Conservation (phyloP, 2,888 invertebrate genomes). For the Chloroclysta siterata region DNA sequence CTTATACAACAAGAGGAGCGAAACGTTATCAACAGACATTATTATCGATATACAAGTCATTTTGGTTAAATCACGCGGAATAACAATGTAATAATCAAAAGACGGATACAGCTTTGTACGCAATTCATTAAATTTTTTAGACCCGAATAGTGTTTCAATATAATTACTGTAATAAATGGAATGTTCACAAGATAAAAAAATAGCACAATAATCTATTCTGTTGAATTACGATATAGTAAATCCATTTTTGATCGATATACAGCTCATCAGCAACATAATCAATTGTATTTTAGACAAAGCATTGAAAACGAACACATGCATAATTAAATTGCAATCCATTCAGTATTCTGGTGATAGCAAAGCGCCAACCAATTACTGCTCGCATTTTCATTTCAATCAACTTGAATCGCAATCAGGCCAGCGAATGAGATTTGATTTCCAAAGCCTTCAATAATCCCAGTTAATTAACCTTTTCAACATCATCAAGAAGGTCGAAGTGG, state of each 20-base stretch:
- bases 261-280: conserved; percentile 46
- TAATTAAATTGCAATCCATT: conserved; percentile 31
- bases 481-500: conserved; percentile 14
- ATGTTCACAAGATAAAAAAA: not conserved
- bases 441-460: conserved; percentile 28
- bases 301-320: conserved; percentile 34
- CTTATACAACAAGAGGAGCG: too few relatives aligned
- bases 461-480: conserved; percentile 36
- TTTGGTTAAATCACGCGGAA: not conserved
- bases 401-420: conserved; percentile 29
- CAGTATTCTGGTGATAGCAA: conserved; percentile 23
- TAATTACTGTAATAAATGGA: not conserved
- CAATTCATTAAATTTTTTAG: too few relatives aligned
- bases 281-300: conserved; percentile 52
- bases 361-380: conserved; percentile 29
- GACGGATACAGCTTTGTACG: not conserved
- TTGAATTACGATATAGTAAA: conserved; percentile 3
- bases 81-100: not conserved
- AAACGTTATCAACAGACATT: not conserved
- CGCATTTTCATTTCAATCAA: conserved; percentile 31
- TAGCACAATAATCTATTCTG: not conserved
- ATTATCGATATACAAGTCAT: not conserved
- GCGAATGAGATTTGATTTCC: conserved; percentile 31
- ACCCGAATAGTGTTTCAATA: too few relatives aligned
- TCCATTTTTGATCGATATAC: not conserved